Evolutionary conservation across 2,113 vertebrate genomes (phyloP), one percentile per base, ranked within the genome.

Genomic region (Gyps fulvus): DNA sequence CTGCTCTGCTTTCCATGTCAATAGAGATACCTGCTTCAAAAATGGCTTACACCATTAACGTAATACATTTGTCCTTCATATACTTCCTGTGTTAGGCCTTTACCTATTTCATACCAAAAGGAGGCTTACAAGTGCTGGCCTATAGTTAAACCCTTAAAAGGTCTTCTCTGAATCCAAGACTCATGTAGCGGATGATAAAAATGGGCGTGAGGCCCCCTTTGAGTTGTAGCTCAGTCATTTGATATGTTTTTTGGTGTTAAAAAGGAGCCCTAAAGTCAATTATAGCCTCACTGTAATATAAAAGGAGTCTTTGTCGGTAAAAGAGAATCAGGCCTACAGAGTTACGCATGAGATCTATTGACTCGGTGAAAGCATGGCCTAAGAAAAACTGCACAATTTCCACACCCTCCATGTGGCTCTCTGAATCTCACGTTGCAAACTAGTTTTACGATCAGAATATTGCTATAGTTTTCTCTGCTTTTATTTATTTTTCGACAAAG

Each of bases 351-450:
- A 71, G 13, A 59, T 23, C 40, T 47, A 14, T 10, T 50, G 65
- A 38, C 16, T 43, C 0, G 0, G 16, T 73, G 34, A 78, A 79
- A 66, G 2, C 7, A 18, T 0, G 1, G 18, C 7, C 29, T 67
- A 25, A 77, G 22, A 72, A 67, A 85, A 16, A 47, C 11, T 18
- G 4, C 9, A 40, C 11, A 14, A 26, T 54, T 87, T 87, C 49
- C 17, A 27, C 20, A 67, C 11, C 17, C 5, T 79, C 10, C 20
- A 8, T 29, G 11, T 34, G 38, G 14, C 6, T 10, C 40, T 54
- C 55, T 72, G 29, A 79, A 76, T 69, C 29, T 74, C 43, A 38
- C 16, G 31, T 5, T 29, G 13, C 26, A 32, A 59, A 31, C 8
- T 50, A 71, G 6, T 50, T 93, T 83, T 78, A 69, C 2, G 11